Conservation (phyloP, 2,797 vertebrate species). For the Rhincodon typus region DNA sequence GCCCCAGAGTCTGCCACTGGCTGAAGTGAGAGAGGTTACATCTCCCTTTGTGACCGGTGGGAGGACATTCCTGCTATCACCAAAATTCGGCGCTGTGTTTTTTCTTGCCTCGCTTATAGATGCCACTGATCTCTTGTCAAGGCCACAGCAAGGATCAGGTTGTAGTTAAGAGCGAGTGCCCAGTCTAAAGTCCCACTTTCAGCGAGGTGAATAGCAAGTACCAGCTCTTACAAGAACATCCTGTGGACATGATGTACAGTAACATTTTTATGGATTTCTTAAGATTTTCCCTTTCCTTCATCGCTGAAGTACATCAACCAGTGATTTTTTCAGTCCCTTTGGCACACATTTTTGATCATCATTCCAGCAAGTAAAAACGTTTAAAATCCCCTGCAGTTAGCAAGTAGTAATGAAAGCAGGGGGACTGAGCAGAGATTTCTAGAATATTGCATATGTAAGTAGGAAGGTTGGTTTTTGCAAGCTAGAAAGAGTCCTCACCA, state of each 20-base stretch:
- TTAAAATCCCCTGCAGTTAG: neutral
- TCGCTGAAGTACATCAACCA: too few species aligned
- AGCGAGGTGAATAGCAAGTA: neutral
- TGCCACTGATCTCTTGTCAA: too few species aligned
- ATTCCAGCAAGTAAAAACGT: neutral
- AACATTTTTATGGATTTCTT: neutral
- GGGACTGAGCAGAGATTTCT: neutral
- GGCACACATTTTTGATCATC: neutral
- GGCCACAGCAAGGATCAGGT: too few species aligned
- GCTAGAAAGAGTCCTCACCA: neutral
- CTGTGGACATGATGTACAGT: neutral
- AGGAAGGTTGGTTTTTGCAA: too few species aligned
- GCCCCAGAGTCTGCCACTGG: too few species aligned
- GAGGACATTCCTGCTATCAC: too few species aligned
- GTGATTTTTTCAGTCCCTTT: too few species aligned
- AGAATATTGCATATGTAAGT: neutral
- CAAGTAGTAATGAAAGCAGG: neutral
- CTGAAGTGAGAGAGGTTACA: too few species aligned
- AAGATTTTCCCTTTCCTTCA: neutral
- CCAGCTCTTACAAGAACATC: neutral
- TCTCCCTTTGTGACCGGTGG: too few species aligned
- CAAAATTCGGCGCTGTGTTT: too few species aligned
- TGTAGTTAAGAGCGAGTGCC: too few species aligned
- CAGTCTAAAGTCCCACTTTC: neutral
- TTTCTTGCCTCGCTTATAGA: too few species aligned